Percentiles rank a stretch among this genome's conserved stretches.
These are phyloP conservation scores for Grammomys surdaster DNA, from an alignment of 2,113 vertebrate genomes.

Conservation along the genomic window DNA sequence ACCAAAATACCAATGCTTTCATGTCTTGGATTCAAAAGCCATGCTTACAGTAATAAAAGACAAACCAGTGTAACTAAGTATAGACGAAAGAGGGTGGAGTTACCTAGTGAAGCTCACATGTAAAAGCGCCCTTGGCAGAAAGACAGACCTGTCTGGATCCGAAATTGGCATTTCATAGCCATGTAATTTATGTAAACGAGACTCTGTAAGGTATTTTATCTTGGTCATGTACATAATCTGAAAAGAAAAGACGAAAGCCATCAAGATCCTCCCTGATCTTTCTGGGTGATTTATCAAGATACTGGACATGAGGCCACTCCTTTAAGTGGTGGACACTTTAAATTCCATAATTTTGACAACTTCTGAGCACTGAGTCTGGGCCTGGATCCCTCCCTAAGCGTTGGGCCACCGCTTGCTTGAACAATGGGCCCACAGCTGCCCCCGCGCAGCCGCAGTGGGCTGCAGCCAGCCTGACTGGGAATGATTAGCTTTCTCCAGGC, in stretches of 20 bases:
- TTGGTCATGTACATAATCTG: constrained; percentile 52
- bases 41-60: constrained; percentile 76
- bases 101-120: constrained; percentile 60
- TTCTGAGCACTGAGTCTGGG: background rate
- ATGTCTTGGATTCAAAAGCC: constrained; percentile 77
- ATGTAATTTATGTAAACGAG: constrained; percentile 70
- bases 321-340: constrained; percentile 46
- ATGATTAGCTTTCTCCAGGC: constrained; percentile 33
- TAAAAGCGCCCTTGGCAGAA: constrained; percentile 65
- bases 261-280: constrained; percentile 11
- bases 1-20: constrained; percentile 74
- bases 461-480: constrained; percentile 65
- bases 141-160: constrained; percentile 61
- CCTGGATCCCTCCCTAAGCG: background rate
- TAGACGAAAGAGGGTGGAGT: constrained; percentile 63
- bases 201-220: constrained; percentile 66
- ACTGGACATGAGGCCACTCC: background rate
- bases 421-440: constrained; percentile 52
- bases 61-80: constrained; percentile 54
- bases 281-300: constrained; percentile 65
- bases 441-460: background rate
- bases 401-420: background rate
- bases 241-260: constrained; percentile 40
- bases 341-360: background rate
- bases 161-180: constrained; percentile 74